These are phyloP conservation scores for Argynnis bischoffii DNA, from an alignment of 2,888 invertebrate species.

Conservation along the genomic window DNA sequence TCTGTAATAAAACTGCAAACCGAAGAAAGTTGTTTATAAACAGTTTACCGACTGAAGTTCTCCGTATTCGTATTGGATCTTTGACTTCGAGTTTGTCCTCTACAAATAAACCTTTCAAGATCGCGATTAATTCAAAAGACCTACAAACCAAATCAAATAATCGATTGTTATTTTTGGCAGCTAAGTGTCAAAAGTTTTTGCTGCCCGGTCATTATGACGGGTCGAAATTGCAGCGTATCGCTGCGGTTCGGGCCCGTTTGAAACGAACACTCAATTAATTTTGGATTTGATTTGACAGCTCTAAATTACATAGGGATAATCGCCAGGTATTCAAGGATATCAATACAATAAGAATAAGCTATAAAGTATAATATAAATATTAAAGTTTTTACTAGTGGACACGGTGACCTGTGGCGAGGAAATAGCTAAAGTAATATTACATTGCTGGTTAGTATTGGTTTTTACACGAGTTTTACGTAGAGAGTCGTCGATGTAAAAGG, in stretches of 20 bases:
- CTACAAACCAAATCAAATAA: conserved; percentile 64
- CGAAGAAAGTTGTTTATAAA: conserved; percentile 68
- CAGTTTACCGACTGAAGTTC: conserved; percentile 46
- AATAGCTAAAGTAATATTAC: conserved; percentile 44
- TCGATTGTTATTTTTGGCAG: conserved; percentile 61
- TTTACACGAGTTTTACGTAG: conserved; percentile 42
- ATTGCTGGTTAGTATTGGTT: conserved; percentile 48
- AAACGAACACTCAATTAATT: conserved; percentile 71
- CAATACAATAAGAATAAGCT: conserved; percentile 19
- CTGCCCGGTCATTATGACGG: conserved; percentile 71
- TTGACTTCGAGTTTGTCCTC: conserved; percentile 35
- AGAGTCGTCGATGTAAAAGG: conserved; percentile 65
- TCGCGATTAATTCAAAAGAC: conserved; percentile 54
- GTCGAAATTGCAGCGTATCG: conserved; percentile 64
- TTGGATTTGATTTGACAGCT: conserved; percentile 70
- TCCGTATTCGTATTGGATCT: conserved; percentile 28
- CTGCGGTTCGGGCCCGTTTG: conserved; percentile 58
- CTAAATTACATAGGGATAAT: conserved; percentile 60
- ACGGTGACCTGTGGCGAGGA: conserved; percentile 6
- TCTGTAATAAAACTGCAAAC: conserved; percentile 53
- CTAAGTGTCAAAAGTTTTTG: conserved; percentile 70
- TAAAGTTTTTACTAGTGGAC: conserved; percentile 11
- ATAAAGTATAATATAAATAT: conserved; percentile 30
- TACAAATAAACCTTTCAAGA: conserved; percentile 40
- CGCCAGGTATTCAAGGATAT: conserved; percentile 33